Percentiles rank a stretch among this genome's conserved stretches.
phyloP scores from a whole-genome alignment of 2,113 vertebrate genomes.

The Caracal caracal region DNA sequence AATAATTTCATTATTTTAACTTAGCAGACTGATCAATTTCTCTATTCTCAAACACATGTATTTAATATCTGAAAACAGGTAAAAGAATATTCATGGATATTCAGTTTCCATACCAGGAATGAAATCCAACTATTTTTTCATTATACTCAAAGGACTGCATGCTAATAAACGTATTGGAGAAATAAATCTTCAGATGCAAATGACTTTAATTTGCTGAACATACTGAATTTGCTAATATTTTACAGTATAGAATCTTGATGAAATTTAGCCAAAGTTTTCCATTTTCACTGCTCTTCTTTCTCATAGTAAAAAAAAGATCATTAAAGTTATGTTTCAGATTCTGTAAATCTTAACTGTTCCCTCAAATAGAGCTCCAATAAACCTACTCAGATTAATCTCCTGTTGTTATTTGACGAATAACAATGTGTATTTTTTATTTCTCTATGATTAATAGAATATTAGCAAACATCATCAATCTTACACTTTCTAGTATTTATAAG shows the following conservation, averaged over 20 bases:
- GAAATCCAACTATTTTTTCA: neutral
- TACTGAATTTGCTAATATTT: slow-evolving; percentile 32
- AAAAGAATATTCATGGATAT: neutral
- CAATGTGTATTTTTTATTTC: slow-evolving; percentile 58
- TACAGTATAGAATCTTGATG: neutral
- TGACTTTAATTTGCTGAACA: slow-evolving; percentile 53
- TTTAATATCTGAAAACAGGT: neutral
- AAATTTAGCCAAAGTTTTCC: slow-evolving; percentile 15
- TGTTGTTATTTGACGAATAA: slow-evolving; percentile 63
- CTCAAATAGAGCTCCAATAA: slow-evolving; percentile 51
- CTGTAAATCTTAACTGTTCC: slow-evolving; percentile 62
- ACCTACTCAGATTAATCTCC: slow-evolving; percentile 59
- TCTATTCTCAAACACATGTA: neutral
- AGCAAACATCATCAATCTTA: slow-evolving; percentile 68
- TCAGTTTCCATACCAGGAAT: neutral
- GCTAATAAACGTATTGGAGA: slow-evolving; percentile 14
- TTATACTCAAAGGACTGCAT: neutral
- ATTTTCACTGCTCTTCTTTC: slow-evolving; percentile 31
- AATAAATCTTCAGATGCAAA: slow-evolving; percentile 9
- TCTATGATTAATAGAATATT: slow-evolving; percentile 73
- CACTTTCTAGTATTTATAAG: slow-evolving; percentile 52
- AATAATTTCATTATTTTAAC: neutral
- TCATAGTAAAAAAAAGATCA: slow-evolving; percentile 5
- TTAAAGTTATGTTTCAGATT: slow-evolving; percentile 60
- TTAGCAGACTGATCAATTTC: neutral